Conservation (phyloP, 2,113 vertebrate species). For the Choloepus hoffmanni region DNA sequence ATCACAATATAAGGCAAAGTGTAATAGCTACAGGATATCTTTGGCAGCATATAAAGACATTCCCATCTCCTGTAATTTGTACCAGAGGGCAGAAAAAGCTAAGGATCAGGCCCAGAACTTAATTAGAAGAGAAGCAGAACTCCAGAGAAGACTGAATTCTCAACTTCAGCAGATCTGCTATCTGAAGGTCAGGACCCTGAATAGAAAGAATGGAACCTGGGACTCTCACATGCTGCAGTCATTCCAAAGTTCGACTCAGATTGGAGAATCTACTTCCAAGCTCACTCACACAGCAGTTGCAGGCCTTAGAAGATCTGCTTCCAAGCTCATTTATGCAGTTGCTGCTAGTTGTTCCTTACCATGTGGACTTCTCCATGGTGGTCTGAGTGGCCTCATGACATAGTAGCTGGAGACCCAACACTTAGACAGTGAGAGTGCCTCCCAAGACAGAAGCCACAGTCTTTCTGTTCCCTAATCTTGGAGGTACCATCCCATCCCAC, state of each 20-base stretch:
- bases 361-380: neutral
- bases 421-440: neutral
- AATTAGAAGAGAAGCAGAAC: constrained; percentile 65
- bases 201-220: neutral
- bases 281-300: neutral
- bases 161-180: constrained; percentile 11
- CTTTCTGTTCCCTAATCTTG: neutral
- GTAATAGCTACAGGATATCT: constrained; percentile 31
- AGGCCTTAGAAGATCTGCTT: neutral
- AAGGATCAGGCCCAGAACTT: constrained; percentile 55
- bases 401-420: neutral
- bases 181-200: constrained; percentile 23
- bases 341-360: neutral
- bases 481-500: neutral
- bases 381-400: neutral
- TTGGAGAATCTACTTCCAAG: neutral
- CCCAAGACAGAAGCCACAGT: neutral
- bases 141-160: constrained; percentile 65
- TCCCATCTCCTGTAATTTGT: neutral
- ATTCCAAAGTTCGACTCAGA: neutral
- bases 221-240: neutral
- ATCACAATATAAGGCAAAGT: constrained; percentile 60
- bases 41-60: constrained; percentile 31
- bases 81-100: constrained; percentile 45
- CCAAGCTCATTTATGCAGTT: neutral